Percentiles rank a stretch among this genome's conserved stretches.
phyloP scores from a whole-genome alignment of 2,888 invertebrate genomes.

The Papilio demoleus region DNA sequence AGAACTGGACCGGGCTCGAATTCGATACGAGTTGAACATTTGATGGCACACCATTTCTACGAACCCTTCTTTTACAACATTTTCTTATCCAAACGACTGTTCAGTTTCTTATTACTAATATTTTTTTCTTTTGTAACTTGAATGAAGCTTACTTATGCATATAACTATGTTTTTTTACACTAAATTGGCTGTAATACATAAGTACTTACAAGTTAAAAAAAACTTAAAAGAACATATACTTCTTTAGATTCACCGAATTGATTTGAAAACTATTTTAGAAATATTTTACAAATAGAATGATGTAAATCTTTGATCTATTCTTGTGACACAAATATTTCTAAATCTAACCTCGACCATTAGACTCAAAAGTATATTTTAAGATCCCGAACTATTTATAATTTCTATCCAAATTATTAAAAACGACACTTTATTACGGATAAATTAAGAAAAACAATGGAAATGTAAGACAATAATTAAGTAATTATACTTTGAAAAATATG shows the following conservation, averaged over 20 bases:
- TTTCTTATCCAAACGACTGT: constrained; percentile 17
- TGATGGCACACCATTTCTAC: constrained; percentile 19
- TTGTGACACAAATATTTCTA: too few relatives aligned
- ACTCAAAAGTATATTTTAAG: neutral
- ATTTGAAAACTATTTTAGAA: too few relatives aligned
- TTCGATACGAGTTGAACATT: constrained; percentile 23
- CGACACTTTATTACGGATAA: neutral
- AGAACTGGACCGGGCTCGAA: constrained; percentile 25
- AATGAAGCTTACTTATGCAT: too few relatives aligned
- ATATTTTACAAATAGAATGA: too few relatives aligned
- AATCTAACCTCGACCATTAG: neutral
- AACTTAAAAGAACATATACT: too few relatives aligned
- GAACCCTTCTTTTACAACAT: constrained; percentile 18
- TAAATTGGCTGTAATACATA: neutral
- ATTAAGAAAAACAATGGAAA: neutral
- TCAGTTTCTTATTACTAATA: constrained; percentile 6
- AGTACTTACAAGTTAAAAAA: neutral
- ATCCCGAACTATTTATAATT: neutral
- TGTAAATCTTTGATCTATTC: too few relatives aligned
- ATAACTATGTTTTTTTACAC: neutral
- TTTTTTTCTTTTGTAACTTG: neutral
- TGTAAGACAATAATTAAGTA: neutral
- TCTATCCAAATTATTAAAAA: neutral
- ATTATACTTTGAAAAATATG: neutral
- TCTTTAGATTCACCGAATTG: too few relatives aligned